phyloP scores from a whole-genome alignment of 1,140 invertebrate genomes.

The Neomicropteryx cornuta region DNA sequence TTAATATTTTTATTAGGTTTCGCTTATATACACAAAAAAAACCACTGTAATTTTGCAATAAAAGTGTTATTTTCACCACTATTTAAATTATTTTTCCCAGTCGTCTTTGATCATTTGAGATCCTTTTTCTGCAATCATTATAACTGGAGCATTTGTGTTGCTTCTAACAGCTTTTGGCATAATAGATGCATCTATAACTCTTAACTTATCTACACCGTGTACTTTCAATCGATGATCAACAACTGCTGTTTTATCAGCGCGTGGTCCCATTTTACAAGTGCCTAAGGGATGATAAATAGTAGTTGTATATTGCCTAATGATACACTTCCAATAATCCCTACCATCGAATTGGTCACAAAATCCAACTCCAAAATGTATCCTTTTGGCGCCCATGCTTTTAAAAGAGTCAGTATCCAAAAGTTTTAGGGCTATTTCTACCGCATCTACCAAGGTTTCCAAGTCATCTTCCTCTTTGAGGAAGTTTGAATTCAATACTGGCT shows the following conservation, averaged over 20 bases:
- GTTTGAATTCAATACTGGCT: slow-evolving; percentile 86
- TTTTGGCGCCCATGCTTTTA: no score
- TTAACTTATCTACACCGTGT: slow-evolving; percentile 52
- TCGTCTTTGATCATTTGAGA: slow-evolving; percentile 47
- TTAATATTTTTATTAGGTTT: no score
- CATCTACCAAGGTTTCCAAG: slow-evolving; percentile 67
- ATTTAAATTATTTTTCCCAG: slow-evolving; percentile 19
- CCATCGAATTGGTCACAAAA: no score
- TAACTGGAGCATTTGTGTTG: slow-evolving; percentile 47
- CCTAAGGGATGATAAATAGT: slow-evolving; percentile 70
- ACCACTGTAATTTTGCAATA: slow-evolving; percentile 1
- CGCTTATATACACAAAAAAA: no score
- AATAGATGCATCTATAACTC: slow-evolving; percentile 67
- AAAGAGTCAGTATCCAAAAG: slow-evolving; percentile 31
- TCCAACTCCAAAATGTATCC: no score
- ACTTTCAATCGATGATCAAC: slow-evolving; percentile 60
- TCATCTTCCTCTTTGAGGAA: slow-evolving; percentile 75
- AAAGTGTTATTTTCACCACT: neutral
- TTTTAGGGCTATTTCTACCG: slow-evolving; percentile 57
- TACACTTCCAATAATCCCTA: slow-evolving; percentile 62
- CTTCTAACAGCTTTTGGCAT: slow-evolving; percentile 51
- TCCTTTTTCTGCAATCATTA: slow-evolving; percentile 53
- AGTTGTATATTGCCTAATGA: slow-evolving; percentile 50
- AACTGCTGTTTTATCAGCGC: slow-evolving; percentile 52
- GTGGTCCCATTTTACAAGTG: slow-evolving; percentile 77